Percentiles rank a stretch among this genome's conserved stretches.
These are phyloP conservation scores for Anabas testudineus DNA, from an alignment of 2,797 vertebrate genomes.

Conservation along the genomic window DNA sequence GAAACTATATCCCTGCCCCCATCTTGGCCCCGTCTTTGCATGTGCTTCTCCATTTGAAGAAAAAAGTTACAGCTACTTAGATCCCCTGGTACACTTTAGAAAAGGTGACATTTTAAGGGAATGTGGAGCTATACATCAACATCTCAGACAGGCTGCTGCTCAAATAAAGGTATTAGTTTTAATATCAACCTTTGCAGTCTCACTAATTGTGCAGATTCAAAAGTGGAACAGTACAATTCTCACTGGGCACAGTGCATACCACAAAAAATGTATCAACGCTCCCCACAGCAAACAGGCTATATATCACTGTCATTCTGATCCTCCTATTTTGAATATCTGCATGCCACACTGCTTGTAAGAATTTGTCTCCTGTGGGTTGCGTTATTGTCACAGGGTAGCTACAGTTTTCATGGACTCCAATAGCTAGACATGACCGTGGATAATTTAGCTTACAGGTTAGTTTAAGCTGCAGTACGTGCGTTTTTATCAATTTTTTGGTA, in stretches of 20 bases:
- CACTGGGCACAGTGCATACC: slow-evolving; percentile 34
- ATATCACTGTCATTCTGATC: slow-evolving; percentile 67
- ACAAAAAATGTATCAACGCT: slow-evolving; percentile 43
- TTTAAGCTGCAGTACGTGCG: too few relatives aligned
- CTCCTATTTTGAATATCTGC: slow-evolving; percentile 58
- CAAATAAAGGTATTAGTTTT: slow-evolving; percentile 42
- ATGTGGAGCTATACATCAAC: slow-evolving; percentile 19
- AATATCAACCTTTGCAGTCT: slow-evolving; percentile 40
- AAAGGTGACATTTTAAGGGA: slow-evolving; percentile 52
- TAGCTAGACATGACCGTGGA: too few relatives aligned
- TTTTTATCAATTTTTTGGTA: too few relatives aligned
- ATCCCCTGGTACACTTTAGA: slow-evolving; percentile 26
- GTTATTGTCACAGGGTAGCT: slow-evolving; percentile 17
- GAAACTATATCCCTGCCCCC: slow-evolving; percentile 8
- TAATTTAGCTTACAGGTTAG: too few relatives aligned
- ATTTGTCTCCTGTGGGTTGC: slow-evolving; percentile 34
- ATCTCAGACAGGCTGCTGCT: slow-evolving; percentile 29
- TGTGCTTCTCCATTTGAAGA: slow-evolving; percentile 13
- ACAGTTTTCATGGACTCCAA: slow-evolving; percentile 12
- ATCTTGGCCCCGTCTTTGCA: slow-evolving; percentile 11
- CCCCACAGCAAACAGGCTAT: slow-evolving; percentile 53
- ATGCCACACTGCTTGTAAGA: slow-evolving; percentile 22
- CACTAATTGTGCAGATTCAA: slow-evolving; percentile 37
- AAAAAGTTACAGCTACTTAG: slow-evolving; percentile 25
- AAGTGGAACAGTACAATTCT: slow-evolving; percentile 55